A percentile compares a stretch with the other conserved stretches of the same genome.
Conservation (phyloP, 2,797 vertebrate species). For the Apodemus agrarius region DNA sequence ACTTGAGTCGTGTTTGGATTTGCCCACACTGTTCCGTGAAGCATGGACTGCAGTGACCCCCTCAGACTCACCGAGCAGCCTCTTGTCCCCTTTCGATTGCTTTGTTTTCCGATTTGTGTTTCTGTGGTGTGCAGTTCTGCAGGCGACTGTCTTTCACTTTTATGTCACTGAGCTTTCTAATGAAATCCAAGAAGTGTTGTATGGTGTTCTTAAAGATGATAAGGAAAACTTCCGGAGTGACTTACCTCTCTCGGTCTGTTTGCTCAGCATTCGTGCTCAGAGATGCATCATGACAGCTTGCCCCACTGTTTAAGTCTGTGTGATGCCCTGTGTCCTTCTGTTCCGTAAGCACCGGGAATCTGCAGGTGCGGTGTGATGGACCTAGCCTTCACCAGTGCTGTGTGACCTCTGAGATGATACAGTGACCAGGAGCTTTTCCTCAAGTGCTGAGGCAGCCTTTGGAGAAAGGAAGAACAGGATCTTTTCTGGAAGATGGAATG, state of each 20-base stretch:
- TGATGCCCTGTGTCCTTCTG: neutral
- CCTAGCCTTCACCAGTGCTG: neutral
- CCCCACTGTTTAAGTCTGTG: neutral
- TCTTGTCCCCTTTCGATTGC: rapidly evolving
- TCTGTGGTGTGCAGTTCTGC: neutral
- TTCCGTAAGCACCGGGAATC: neutral
- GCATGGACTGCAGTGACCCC: neutral
- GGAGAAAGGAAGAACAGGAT: neutral
- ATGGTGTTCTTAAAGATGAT: neutral
- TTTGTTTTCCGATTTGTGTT: neutral
- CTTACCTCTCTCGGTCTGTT: neutral
- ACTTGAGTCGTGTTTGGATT: neutral
- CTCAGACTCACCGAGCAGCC: neutral
- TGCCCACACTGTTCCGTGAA: neutral
- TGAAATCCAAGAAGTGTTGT: neutral
- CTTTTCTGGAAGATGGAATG: neutral
- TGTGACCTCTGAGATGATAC: neutral
- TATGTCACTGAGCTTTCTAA: neutral
- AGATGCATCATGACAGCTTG: neutral
- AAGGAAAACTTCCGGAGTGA: neutral
- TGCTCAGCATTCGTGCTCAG: too few relatives aligned
- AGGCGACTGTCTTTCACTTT: neutral
- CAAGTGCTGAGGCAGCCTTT: neutral
- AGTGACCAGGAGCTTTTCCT: neutral
- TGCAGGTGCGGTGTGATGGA: neutral